Percentiles rank a stretch among this genome's conserved stretches.
Conservation (phyloP, 2,888 invertebrate species). For the Uloborus plumipes region DNA sequence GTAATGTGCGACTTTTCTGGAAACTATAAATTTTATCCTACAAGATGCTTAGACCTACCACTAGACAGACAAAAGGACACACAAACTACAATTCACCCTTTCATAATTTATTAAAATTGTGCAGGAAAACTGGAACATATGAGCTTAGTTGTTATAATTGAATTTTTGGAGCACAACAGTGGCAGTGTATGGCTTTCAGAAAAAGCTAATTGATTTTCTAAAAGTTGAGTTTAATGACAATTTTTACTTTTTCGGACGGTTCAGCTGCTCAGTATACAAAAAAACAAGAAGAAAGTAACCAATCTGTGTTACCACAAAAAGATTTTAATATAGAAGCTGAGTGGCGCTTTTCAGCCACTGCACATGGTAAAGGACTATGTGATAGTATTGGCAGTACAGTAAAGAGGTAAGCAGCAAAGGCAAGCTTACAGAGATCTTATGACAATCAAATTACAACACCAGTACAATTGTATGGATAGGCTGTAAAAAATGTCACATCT, state of each 20-base stretch:
- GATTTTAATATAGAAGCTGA: conserved; percentile 44
- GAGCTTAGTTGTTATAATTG: conserved; percentile 1
- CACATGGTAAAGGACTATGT: conserved; percentile 47
- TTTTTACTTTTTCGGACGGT: conserved; percentile 27
- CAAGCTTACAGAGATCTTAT: conserved; percentile 38
- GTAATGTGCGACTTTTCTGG: conserved; percentile 6
- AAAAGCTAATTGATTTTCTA: background rate
- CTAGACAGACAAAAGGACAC: background rate
- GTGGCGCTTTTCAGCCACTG: background rate
- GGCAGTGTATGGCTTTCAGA: conserved; percentile 15
- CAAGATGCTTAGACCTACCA: conserved; percentile 6
- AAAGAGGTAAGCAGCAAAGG: background rate
- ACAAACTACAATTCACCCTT: conserved; percentile 3
- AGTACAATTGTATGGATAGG: conserved; percentile 18
- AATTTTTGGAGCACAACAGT: conserved; percentile 9
- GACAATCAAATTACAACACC: conserved; percentile 35
- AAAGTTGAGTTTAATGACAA: background rate
- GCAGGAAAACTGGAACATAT: conserved; percentile 1
- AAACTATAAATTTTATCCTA: background rate
- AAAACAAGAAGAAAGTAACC: conserved; percentile 66
- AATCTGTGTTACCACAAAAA: conserved; percentile 65
- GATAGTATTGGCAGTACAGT: conserved; percentile 34
- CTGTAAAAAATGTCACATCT: background rate
- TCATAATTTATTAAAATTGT: conserved; percentile 15
- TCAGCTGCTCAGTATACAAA: conserved; percentile 66